Evolutionary conservation across 2,113 vertebrate genomes (phyloP), one percentile per base, ranked within the genome.

Genomic region (Protobothrops flavoviridis): DNA sequence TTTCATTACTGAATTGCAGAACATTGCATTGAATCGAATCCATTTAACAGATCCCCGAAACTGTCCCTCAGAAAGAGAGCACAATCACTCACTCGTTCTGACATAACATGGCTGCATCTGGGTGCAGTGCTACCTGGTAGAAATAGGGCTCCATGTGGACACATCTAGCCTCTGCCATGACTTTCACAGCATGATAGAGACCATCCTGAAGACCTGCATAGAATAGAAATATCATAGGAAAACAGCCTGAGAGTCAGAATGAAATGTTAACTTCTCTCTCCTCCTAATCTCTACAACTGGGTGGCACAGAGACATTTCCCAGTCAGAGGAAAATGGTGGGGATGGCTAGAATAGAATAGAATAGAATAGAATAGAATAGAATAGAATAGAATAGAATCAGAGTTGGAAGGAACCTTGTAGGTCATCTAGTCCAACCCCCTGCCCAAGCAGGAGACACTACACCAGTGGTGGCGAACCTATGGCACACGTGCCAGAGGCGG

Each of bases 181-280:
- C 23, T 52, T 61, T 92, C 29, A 7, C 29, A 13, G 26, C 23
- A 33, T 92, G 45, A 64, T 92, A 92, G 9, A 64, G 5, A 0
- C 91, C 85, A 92, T 92, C 91, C 11, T 92, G 85, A 29, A 92
- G 21, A 8, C 56, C 91, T 92, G 48, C 12, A 50, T 33, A 21
- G 33, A 81, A 81, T 81, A 17, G 17, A 81, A 8, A 7, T 39
- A 17, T 20, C 33, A 39, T 7, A 39, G 33, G n/a, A 81, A 74
- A 39, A 1, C 15, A 81, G 15, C n/a, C n/a, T 81, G 33, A 20
- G 33, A 1, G 17, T 81, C 26, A 10, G 61, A 64, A 24, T 64
- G 61, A n/a, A 13, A 64, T 3, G 15, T 39, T 81, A 39, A 8
- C 69, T 81, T 81, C 5, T 81, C n/a, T 39, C n/a, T 81, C 3